These are phyloP conservation scores for Polyergus mexicanus DNA, from an alignment of 1,140 invertebrate species.

Conservation along the genomic window DNA sequence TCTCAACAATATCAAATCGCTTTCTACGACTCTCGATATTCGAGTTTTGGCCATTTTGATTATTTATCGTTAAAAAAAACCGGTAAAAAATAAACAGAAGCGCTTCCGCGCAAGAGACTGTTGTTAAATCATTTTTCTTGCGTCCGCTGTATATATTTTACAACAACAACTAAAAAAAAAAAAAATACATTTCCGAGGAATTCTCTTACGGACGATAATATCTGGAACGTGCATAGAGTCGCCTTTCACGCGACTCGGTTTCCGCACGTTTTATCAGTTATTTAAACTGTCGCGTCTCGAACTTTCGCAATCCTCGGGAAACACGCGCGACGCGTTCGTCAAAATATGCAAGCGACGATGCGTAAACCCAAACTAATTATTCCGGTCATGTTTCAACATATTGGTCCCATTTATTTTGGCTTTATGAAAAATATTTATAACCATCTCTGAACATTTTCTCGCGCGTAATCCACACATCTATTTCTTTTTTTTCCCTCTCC, in stretches of 20 bases:
- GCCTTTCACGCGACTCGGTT: neutral
- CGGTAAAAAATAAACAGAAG: too few species aligned
- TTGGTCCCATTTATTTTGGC: neutral
- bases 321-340: slow-evolving; percentile 50
- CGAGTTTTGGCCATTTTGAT: neutral
- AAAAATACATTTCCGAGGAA: neutral
- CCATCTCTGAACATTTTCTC: neutral
- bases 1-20: slow-evolving; percentile 16
- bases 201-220: neutral
- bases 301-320: slow-evolving; percentile 31
- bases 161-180: neutral
- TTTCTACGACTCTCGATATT: neutral
- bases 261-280: slow-evolving; percentile 15
- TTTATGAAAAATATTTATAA: neutral
- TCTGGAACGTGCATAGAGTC: neutral
- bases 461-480: neutral
- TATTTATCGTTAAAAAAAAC: neutral
- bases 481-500: neutral
- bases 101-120: too few species aligned
- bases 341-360: slow-evolving; percentile 46
- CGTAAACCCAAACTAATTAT: slow-evolving; percentile 27
- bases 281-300: slow-evolving; percentile 9
- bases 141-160: neutral
- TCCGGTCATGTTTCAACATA: slow-evolving; percentile 21
- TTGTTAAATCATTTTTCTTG: neutral